A percentile compares a stretch with the other conserved stretches of the same genome.
phyloP scores from a whole-genome alignment of 2,888 invertebrate genomes.

The Hoplodrina ambigua region DNA sequence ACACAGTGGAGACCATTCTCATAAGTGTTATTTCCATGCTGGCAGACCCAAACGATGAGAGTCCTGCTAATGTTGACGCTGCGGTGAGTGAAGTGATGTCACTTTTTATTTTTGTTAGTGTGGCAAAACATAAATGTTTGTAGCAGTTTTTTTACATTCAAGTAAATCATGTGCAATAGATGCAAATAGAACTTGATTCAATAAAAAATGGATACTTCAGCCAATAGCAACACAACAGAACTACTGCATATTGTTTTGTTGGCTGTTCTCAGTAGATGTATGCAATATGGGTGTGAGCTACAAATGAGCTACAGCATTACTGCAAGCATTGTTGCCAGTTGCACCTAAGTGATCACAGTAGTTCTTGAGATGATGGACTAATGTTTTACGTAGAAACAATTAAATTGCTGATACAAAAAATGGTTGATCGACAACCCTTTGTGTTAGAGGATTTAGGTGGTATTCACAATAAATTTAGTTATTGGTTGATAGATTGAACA shows the following conservation, averaged over 20 bases:
- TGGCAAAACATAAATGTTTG: constrained; percentile 15
- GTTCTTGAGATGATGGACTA: background rate
- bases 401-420: background rate
- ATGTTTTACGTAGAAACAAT: background rate
- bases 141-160: constrained; percentile 10
- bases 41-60: constrained; percentile 99
- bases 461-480: background rate
- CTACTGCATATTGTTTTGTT: background rate
- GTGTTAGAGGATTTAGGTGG: background rate
- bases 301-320: background rate
- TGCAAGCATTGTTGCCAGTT: constrained; percentile 8
- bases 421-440: background rate
- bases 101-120: constrained; percentile 31
- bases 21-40: constrained; percentile 99
- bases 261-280: background rate
- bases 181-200: background rate
- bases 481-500: background rate
- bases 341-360: constrained; percentile 13
- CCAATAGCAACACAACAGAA: background rate
- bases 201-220: background rate
- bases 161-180: background rate
- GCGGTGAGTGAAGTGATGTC: constrained; percentile 93
- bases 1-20: constrained; percentile 99
- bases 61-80: constrained; percentile 99
- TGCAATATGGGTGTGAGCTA: background rate